Evolutionary conservation across 2,113 vertebrate genomes (phyloP), one percentile per base, ranked within the genome.

Genomic region (Sylvilagus bachmani): DNA sequence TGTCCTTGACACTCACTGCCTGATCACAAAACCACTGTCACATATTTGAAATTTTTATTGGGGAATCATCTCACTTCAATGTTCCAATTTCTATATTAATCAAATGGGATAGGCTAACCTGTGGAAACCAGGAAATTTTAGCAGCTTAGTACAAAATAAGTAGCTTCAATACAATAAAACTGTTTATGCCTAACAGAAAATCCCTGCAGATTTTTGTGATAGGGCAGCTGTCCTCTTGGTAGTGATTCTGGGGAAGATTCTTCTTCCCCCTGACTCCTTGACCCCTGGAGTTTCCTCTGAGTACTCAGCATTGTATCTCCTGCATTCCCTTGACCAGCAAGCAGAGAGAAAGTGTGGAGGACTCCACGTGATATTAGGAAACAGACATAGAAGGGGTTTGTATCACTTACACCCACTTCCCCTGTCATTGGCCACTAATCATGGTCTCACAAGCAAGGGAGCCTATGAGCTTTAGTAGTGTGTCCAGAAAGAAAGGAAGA

Each of bases 81-180:
- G 25, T 73, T 55, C 38, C 6, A 67, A 44, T 90, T 82, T 93
- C 58, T 87, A 2, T 44, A 55, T 69, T 87, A 61, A 38, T 84
- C 83, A 36, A 53, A 77, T n/a, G 44, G 12, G 22, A 33, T 31
- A 51, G 51, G n/a, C 73, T 70, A 64, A 88, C 33, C 70, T 70
- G 38, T 36, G 13, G 11, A 64, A 81, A 74, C 73, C 80, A 78
- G 83, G 70, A 94, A 91, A 91, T 83, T 58, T 22, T 74, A 75
- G 73, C 38, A 67, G 16, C 73, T 74, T 92, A n/a, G 36, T 73
- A 80, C 66, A 38, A 73, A 61, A 86, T 33, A 86, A 77, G 25
- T 16, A 67, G 16, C 67, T 89, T 91, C 51, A 22, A 44, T 73
- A 67, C 79, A 75, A 16, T 55, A 70, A 62, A 55, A 67, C 49